phyloP scores from a whole-genome alignment of 2,797 vertebrate species.

The Sebastes aleutianus region DNA sequence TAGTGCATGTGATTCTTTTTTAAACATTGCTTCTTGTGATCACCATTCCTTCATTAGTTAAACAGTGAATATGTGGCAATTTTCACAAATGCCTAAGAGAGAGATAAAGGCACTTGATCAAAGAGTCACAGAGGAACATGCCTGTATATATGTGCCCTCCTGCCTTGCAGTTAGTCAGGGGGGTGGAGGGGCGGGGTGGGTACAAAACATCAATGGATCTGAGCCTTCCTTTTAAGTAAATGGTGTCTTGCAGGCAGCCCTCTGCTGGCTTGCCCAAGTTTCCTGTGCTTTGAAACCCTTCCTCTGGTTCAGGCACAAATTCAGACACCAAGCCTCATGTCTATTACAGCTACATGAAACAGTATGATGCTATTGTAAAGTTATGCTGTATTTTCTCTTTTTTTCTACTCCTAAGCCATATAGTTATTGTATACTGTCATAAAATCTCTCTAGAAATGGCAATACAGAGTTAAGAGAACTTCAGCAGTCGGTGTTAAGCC shows the following conservation, averaged over 20 bases:
- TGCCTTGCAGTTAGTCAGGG: constrained; percentile 78
- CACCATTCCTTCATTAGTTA: constrained; percentile 35
- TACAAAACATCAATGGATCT: constrained; percentile 76
- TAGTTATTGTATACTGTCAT: constrained; percentile 5
- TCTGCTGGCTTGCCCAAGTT: constrained; percentile 83
- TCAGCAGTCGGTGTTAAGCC: constrained; percentile 51
- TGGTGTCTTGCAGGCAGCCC: constrained; percentile 83
- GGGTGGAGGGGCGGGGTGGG: constrained; percentile 66
- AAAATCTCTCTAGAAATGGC: constrained; percentile 38
- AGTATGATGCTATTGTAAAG: constrained; percentile 49
- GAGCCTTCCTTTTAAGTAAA: constrained; percentile 80
- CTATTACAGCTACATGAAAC: constrained; percentile 60
- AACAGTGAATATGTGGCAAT: constrained; percentile 34
- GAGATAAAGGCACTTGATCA: constrained; percentile 72
- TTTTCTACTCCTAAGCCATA: background rate
- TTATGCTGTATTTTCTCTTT: constrained; percentile 7
- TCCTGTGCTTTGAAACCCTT: constrained; percentile 86
- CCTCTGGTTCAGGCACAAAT: constrained; percentile 75
- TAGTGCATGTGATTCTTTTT: background rate
- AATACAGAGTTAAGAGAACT: constrained; percentile 56
- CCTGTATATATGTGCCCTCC: constrained; percentile 75
- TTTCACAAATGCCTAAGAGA: constrained; percentile 58
- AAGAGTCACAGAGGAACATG: constrained; percentile 74
- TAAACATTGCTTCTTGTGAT: background rate
- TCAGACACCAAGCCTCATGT: constrained; percentile 70